Evolutionary conservation across 2,797 vertebrate species (phyloP), one percentile per base, ranked within the genome.

Genomic region (Micromesistius poutassou): DNA sequence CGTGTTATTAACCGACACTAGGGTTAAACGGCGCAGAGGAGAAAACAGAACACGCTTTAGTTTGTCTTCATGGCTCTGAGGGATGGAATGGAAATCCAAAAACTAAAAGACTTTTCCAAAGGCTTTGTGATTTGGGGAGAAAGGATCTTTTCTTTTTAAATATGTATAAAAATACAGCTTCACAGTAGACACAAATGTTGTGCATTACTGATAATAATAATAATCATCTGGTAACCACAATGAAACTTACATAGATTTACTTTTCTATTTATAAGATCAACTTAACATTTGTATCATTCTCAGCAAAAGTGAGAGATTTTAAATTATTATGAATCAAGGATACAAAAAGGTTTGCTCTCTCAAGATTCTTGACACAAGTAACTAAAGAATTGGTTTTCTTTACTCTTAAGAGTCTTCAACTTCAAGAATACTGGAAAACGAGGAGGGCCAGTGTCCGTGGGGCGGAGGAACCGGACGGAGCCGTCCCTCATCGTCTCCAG

Each of bases 401-500:
- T 62, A 84, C 82, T 90, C 84, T 80, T 35, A 81, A 82, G 78
- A 86, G 86, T 90, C 85, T 80, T 86, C 81, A 22, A 78, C 84
- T 86, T 87, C 82, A 68, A 85, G 92, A 94, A 94, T 91, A 93
- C 92, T 93, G 88, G 76, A 91, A 82, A 85, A 30, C 40, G 55
- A 62, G 62, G 25, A 68, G 28, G 68, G 12, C 12, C 25, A 5
- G 70, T 9, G 28, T 33, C 70, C 70, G 30, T 5, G 68, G 30
- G 33, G 70, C 3, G 10, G 66, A 70, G 68, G 25, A 74, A 78
- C 81, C 82, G 25, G 74, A 28, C 40, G 80, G 73, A 79, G 84
- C 33, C 3, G 2, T 77, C 89, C 93, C 87, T 97, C 95, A 99
- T 96, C 97, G 97, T 90, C 98, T 95, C 98, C 98, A 99, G 7